phyloP scores from a whole-genome alignment of 64 coral and sea anemone genomes.

The Dendronephthya gigantea region DNA sequence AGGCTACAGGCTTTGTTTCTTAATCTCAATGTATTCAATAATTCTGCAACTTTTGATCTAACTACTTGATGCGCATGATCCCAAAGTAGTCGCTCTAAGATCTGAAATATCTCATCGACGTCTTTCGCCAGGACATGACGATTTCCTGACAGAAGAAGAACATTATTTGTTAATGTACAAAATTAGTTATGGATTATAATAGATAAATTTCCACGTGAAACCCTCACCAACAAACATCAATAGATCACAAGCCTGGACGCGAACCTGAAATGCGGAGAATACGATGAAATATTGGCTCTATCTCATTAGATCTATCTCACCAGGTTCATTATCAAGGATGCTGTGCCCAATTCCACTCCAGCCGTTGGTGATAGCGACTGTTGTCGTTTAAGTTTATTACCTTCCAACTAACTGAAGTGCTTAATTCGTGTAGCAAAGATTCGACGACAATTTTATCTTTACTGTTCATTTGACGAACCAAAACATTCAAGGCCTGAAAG shows the following conservation, averaged over 20 bases:
- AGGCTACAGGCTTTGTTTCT: constrained; percentile 56
- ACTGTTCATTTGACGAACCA: constrained; percentile 88
- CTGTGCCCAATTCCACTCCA: not conserved
- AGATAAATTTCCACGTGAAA: not conserved
- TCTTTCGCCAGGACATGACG: constrained; percentile 61
- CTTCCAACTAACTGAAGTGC: constrained; percentile 77
- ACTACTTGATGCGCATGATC: constrained; percentile 87
- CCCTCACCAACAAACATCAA: constrained; percentile 74
- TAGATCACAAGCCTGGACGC: constrained; percentile 78
- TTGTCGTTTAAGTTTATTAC: not conserved
- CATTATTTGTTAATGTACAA: not conserved
- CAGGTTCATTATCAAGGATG: too few species aligned
- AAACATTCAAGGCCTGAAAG: constrained; percentile 62
- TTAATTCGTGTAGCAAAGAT: constrained; percentile 58
- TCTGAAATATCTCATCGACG: constrained; percentile 61
- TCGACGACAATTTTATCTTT: constrained; percentile 63
- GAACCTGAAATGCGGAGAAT: constrained; percentile 32
- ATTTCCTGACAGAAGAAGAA: constrained; percentile 32
- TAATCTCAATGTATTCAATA: constrained; percentile 44
- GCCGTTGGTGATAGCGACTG: not conserved
- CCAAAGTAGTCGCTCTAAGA: constrained; percentile 67
- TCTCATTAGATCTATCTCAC: too few species aligned
- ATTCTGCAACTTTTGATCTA: constrained; percentile 60
- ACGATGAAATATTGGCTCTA: not conserved
- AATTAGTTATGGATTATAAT: not conserved